phyloP scores from a whole-genome alignment of 1,140 invertebrate genomes.

The Sinella curviseta region DNA sequence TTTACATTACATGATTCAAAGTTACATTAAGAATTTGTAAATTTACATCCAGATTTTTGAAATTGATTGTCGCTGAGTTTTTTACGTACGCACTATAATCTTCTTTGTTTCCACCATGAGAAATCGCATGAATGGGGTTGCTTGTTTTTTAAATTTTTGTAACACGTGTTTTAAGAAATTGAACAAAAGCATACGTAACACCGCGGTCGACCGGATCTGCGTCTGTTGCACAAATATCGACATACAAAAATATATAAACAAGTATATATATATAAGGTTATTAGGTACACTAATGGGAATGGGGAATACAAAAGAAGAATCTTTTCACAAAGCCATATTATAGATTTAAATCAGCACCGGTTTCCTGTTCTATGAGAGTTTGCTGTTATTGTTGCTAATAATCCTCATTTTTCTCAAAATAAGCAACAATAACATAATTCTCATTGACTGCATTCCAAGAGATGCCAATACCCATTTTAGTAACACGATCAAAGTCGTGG shows the following conservation, averaged over 20 bases:
- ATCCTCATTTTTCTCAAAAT: background rate
- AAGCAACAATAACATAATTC: background rate
- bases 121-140: too few relatives aligned
- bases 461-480: background rate
- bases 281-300: too few relatives aligned
- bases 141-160: background rate
- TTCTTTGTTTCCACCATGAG: too few relatives aligned
- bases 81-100: too few relatives aligned
- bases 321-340: background rate
- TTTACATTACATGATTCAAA: too few relatives aligned
- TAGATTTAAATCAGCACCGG: background rate
- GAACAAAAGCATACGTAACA: background rate
- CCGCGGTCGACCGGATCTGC: background rate
- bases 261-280: background rate
- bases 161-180: background rate
- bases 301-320: background rate
- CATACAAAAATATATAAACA: background rate
- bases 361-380: background rate
- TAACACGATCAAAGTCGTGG: background rate
- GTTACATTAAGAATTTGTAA: too few relatives aligned
- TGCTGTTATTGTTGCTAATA: background rate
- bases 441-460: background rate
- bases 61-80: too few relatives aligned
- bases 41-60: too few relatives aligned
- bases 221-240: background rate